Evolutionary conservation across 2,888 invertebrate genomes (phyloP).

Genomic region (Ditylenchus weischeri): DNA sequence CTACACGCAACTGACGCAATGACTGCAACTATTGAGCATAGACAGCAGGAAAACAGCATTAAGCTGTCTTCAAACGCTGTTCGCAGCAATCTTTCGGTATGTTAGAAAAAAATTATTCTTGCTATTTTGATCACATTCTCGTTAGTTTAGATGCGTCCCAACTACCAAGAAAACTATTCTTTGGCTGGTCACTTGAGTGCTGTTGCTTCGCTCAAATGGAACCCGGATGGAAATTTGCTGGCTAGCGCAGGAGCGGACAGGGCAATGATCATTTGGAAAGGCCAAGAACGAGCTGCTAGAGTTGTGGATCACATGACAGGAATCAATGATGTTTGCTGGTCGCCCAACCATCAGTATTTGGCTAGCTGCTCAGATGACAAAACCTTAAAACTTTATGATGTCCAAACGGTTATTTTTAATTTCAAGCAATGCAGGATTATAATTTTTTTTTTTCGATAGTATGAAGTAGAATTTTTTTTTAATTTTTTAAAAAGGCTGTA

Average conservation of each 20-base stretch:
- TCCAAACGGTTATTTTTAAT: conserved; percentile 29
- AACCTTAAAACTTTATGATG: conserved; percentile 69
- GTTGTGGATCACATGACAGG: conserved; percentile 78
- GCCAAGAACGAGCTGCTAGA: conserved; percentile 59
- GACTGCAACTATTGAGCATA: no score
- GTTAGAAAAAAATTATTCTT: no score
- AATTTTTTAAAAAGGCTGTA: no score
- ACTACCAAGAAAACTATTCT: not conserved
- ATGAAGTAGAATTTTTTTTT: no score
- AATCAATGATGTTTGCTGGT: conserved; percentile 98
- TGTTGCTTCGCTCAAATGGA: conserved; percentile 73
- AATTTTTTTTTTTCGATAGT: no score
- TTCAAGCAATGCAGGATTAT: no score
- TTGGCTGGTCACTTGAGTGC: conserved; percentile 97
- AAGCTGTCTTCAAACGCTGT: no score
- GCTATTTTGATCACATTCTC: no score
- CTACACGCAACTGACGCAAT: no score
- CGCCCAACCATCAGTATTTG: conserved; percentile 86
- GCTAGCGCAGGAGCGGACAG: conserved; percentile 54
- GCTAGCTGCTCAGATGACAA: conserved; percentile 95
- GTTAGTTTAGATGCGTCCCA: no score
- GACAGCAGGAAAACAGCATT: no score
- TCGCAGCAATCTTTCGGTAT: no score
- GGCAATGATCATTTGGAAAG: conserved; percentile 50
- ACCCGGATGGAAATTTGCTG: conserved; percentile 47